phyloP scores from a whole-genome alignment of 2,888 invertebrate genomes.

The Acanthoscelides obtectus region DNA sequence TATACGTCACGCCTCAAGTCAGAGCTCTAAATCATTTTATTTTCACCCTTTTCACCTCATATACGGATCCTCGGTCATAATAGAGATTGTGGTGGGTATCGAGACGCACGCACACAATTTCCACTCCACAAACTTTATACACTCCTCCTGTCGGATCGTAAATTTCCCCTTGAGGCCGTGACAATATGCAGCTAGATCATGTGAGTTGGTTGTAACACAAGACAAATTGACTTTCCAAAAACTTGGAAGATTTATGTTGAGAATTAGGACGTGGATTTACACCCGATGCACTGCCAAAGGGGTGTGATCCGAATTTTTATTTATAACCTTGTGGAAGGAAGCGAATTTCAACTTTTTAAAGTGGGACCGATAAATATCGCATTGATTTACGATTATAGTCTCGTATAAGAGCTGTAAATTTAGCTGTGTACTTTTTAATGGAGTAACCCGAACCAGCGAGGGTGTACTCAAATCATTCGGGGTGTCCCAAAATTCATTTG shows the following conservation, averaged over 20 bases:
- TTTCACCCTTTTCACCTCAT: too few species aligned
- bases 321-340: neutral
- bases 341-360: neutral
- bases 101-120: neutral
- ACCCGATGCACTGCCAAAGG: neutral
- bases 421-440: too few species aligned
- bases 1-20: too few species aligned
- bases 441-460: too few species aligned
- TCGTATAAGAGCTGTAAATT: neutral
- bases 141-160: neutral
- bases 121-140: neutral
- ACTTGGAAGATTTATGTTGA: neutral
- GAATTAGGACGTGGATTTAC: neutral
- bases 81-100: neutral
- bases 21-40: too few species aligned
- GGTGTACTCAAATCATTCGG: too few species aligned
- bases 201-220: neutral
- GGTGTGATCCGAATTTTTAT: neutral
- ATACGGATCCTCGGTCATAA: neutral
- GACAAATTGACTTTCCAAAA: neutral
- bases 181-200: neutral
- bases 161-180: neutral
- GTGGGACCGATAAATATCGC: neutral
- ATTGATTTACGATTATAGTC: neutral
- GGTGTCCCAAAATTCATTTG: too few species aligned